These are phyloP conservation scores for Hydractinia symbiolongicarpus DNA, from an alignment of 30 jellyfish, hydroid and myxozoan species.

Conservation along the genomic window DNA sequence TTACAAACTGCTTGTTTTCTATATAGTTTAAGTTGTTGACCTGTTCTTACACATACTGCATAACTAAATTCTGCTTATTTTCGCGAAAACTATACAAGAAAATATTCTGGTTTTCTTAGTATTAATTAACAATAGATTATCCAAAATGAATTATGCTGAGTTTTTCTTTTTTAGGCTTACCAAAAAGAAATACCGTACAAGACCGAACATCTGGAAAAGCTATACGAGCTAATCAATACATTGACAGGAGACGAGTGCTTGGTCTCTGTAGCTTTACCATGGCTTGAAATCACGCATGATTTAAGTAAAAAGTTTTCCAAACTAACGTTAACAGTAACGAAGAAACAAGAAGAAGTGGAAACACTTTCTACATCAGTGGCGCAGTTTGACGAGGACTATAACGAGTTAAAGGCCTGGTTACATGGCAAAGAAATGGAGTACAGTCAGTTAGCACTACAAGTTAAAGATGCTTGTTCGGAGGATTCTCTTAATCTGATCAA, in stretches of 20 bases:
- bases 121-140: too few relatives aligned
- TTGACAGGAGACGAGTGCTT: not conserved
- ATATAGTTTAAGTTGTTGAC: too few relatives aligned
- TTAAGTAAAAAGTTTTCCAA: not conserved
- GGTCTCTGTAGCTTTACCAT: not conserved
- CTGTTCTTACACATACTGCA: too few relatives aligned
- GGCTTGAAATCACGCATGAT: not conserved
- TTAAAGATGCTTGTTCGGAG: not conserved
- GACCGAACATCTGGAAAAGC: not conserved
- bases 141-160: too few relatives aligned
- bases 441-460: conserved; percentile 11
- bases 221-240: not conserved
- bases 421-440: conserved; percentile 61
- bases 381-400: conserved; percentile 59
- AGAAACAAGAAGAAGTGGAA: not conserved
- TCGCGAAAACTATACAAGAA: too few relatives aligned
- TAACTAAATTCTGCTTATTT: too few relatives aligned
- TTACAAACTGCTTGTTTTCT: too few relatives aligned
- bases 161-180: too few relatives aligned
- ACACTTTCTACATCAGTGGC: conserved; percentile 7
- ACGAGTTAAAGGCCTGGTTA: conserved; percentile 65
- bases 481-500: not conserved
- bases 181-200: not conserved
- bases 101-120: too few relatives aligned
- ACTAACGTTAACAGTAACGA: not conserved